Evolutionary conservation across 2,888 invertebrate genomes (phyloP).

Genomic region (Lycia hirtaria): DNA sequence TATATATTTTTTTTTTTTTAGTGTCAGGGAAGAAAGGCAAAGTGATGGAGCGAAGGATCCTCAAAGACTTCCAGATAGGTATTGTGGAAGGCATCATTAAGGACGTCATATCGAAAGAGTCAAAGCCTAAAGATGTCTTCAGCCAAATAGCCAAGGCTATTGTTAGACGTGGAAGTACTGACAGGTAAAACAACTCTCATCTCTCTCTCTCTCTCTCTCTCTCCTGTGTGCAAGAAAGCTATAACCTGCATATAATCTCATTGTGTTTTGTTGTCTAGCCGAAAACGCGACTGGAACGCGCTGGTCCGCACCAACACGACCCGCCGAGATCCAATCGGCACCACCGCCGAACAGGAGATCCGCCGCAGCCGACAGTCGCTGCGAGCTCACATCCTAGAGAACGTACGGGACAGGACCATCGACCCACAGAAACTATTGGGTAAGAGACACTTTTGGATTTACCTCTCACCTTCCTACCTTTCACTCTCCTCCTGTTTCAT

Average conservation of each 20-base stretch:
- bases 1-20: constrained; percentile 66
- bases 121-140: constrained; percentile 92
- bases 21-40: constrained; percentile 94
- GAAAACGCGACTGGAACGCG: constrained; percentile 94
- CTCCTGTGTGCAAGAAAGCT: too few species aligned
- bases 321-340: constrained; percentile 91
- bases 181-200: constrained; percentile 49
- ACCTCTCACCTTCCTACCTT: too few species aligned
- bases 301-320: constrained; percentile 90
- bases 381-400: constrained; percentile 88
- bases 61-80: constrained; percentile 96
- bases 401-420: constrained; percentile 87
- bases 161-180: constrained; percentile 85
- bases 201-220: background rate
- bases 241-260: background rate
- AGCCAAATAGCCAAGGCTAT: constrained; percentile 93
- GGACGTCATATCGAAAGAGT: constrained; percentile 88
- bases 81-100: constrained; percentile 93
- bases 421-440: constrained; percentile 90
- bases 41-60: constrained; percentile 93
- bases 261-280: constrained; percentile 55
- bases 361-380: constrained; percentile 89
- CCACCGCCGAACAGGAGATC: constrained; percentile 88
- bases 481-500: too few species aligned
- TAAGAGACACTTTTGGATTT: constrained; percentile 55